These are phyloP conservation scores for Sepiola atlantica DNA, from an alignment of 2,888 invertebrate species.

Conservation along the genomic window DNA sequence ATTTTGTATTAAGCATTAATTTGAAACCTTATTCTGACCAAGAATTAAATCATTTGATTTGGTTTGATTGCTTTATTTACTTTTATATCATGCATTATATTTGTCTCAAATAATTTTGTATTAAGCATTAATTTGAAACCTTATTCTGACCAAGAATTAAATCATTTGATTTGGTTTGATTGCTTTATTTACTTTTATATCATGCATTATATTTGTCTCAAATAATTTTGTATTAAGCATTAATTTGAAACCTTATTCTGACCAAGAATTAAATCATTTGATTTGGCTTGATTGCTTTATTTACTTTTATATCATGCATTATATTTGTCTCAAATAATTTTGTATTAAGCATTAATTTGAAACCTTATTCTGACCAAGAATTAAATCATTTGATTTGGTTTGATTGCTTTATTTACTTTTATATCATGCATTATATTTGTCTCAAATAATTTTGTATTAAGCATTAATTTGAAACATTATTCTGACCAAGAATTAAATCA, in stretches of 20 bases:
- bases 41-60: background rate
- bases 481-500: background rate
- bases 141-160: background rate
- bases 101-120: background rate
- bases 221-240: background rate
- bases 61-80: too few species aligned
- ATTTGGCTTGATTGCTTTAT: too few species aligned
- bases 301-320: too few species aligned
- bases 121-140: too few species aligned
- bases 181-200: too few species aligned
- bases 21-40: background rate
- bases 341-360: background rate
- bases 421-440: background rate
- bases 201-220: background rate
- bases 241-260: background rate
- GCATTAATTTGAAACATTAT: background rate
- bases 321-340: background rate
- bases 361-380: background rate
- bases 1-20: background rate
- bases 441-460: background rate
- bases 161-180: background rate
- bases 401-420: too few species aligned
- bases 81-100: background rate
- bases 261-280: background rate
- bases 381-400: background rate